phyloP scores from a whole-genome alignment of 2,888 invertebrate species.

The Tachina fera region DNA sequence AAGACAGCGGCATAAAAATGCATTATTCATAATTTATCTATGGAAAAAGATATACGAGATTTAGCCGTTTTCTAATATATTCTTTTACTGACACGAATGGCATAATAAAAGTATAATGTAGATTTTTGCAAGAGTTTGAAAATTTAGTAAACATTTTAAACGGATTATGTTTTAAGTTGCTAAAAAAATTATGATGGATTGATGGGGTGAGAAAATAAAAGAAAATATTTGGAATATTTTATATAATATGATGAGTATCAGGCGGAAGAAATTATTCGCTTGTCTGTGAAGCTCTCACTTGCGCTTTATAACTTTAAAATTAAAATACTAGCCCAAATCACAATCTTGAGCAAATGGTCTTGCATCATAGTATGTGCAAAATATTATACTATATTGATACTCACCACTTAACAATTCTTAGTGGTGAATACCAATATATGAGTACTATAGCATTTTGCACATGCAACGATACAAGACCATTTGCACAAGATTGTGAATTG shows the following conservation, averaged over 20 bases:
- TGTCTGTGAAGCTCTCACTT: neutral
- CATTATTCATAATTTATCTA: constrained; percentile 51
- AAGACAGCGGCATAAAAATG: constrained; percentile 25
- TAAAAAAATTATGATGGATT: neutral
- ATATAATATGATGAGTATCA: neutral
- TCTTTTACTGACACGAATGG: neutral
- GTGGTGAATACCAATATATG: too few relatives aligned
- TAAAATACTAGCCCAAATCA: too few relatives aligned
- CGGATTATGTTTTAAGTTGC: neutral
- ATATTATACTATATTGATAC: too few relatives aligned
- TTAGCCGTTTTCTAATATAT: constrained; percentile 25
- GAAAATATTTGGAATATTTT: neutral
- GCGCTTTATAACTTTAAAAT: too few relatives aligned
- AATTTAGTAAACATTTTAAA: neutral
- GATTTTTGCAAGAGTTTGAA: constrained; percentile 1
- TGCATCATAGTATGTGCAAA: too few relatives aligned
- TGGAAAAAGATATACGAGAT: constrained; percentile 11
- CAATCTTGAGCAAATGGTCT: too few relatives aligned
- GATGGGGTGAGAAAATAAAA: neutral
- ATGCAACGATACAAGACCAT: too few relatives aligned
- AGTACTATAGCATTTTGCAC: too few relatives aligned
- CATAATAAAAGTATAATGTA: neutral
- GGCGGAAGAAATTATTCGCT: neutral
- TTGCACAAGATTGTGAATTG: too few relatives aligned
- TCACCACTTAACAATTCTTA: too few relatives aligned